Base-by-base conservation (phyloP, 2,888 invertebrate genomes). In the Synergus gifuensis region DNA sequence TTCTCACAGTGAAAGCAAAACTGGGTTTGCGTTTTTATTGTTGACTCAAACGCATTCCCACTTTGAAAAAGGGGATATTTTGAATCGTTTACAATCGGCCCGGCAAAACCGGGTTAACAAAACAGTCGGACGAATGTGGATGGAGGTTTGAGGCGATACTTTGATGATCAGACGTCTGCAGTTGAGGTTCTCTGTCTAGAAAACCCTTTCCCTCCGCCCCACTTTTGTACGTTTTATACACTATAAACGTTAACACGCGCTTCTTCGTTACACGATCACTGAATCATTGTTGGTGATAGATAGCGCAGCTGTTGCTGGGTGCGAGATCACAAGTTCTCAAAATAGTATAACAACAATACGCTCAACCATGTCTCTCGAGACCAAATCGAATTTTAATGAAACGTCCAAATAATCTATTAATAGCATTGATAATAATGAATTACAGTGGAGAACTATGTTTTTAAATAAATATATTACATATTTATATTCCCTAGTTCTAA, bases 211-310 rank as follows among this genome's bases (percentile, higher is more conserved):
- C 60, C 40, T 76, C 22, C 42, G 40, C 18, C 42, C 36, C 18
- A 22, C 58, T 58, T 63, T 62, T 58, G 40, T 62, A 76, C 60
- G 49, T 73, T 73, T 73, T 73, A 54, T 12, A 73, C 40, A 73
- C 73, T 49, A 73, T 73, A 73, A 73, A 73, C 73, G 73, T 73
- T 73, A 73, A 49, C 73, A 73, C 73, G 28, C 69, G 73, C 54
- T 73, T 73, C 76, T 76, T 76, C 76, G 76, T 76, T 76, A 76
- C 60, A 86, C 88, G 89, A 91, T 91, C 90, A 89, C 88, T 90
- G 90, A 91, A 91, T 91, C 90, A 91, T 91, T 89, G 91, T 89
- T 89, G 87, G 89, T 89, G 90, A 92, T 91, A 89, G 90, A 90
- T 90, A 87, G 90, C 86, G 87, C 91, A 91, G 91, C 91, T 91